These are phyloP conservation scores for Folsomia candida DNA, from an alignment of 2,888 invertebrate species.

Conservation along the genomic window DNA sequence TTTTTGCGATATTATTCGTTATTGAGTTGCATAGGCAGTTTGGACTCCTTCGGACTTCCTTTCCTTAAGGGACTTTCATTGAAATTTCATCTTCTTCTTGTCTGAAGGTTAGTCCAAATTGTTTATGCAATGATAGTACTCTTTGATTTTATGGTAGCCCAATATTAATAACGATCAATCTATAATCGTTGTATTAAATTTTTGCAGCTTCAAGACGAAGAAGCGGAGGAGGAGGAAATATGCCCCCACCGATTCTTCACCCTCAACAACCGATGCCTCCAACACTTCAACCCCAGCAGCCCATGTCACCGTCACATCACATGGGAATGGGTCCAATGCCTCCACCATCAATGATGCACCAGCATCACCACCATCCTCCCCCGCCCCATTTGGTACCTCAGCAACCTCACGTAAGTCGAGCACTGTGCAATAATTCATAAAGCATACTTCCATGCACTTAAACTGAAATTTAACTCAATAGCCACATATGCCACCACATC, in stretches of 20 bases:
- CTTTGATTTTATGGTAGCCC: neutral
- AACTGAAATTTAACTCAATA: too few relatives aligned
- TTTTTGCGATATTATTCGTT: neutral
- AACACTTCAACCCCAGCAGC: constrained; percentile 52
- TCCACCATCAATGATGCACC: constrained; percentile 49
- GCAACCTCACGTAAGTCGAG: too few relatives aligned
- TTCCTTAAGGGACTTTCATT: constrained; percentile 27
- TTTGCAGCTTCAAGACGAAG: constrained; percentile 40
- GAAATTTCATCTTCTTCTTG: constrained; percentile 29
- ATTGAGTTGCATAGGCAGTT: constrained; percentile 48
- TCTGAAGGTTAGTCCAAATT: constrained; percentile 51
- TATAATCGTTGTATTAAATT: constrained; percentile 9
- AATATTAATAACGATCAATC: neutral
- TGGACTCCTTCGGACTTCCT: constrained; percentile 48
- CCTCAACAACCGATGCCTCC: constrained; percentile 53
- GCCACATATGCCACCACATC: constrained; percentile 13
- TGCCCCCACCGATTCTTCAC: constrained; percentile 50
- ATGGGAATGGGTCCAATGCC: constrained; percentile 40
- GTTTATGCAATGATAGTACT: constrained; percentile 41
- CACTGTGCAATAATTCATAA: constrained; percentile 34
- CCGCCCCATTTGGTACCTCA: constrained; percentile 48
- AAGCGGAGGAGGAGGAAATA: constrained; percentile 32
- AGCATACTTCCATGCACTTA: constrained; percentile 27
- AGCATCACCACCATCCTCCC: constrained; percentile 43
- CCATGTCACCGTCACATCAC: constrained; percentile 52